Base-by-base conservation (phyloP, 2,113 vertebrate species). In the Solea senegalensis region DNA sequence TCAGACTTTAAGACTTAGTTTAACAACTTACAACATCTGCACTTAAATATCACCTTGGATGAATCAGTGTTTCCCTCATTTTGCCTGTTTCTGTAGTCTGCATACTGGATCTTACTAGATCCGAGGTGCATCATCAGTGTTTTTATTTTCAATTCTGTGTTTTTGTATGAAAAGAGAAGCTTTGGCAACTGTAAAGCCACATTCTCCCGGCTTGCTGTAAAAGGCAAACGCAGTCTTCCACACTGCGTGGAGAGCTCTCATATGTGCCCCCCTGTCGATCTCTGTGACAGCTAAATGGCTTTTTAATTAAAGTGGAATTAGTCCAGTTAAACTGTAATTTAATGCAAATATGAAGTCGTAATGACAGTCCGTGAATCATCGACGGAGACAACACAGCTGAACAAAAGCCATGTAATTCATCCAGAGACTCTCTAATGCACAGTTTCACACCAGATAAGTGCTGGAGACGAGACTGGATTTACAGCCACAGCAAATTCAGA, bases 231-330 rank as follows among this genome's bases (percentile, higher is more conserved):
- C 69, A 76, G 46, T 74, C 68, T 68, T 67, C 71, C 78, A 83
- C 82, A 60, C 66, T 34, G 34, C 34, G 5, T 54, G 65, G 70
- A 82, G 74, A 89, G 89, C 85, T 86, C 68, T 74, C 69, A 80
- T 74, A 80, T 43, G 44, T 72, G 69, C 78, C 78, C 81, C 21
- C 59, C 80, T 84, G 92, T 92, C 93, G 95, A 93, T 96, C 94
- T 95, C 89, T 88, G 92, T 93, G 94, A 94, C 70, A 75, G 95
- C 94, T 94, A 95, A 96, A 96, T 96, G 92, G 95, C 90, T 96
- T 96, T 96, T 96, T 97, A 97, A 97, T 97, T 97, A 95, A 94
- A 92, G 81, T 93, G 93, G 95, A 96, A 97, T 97, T 96, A 95
- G 95, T 92, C 94, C 90, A 89, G 94, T 95, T 96, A 96, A 97